These are phyloP conservation scores for Caenorhabditis doughertyi DNA, from an alignment of 2,888 invertebrate species.

Conservation along the genomic window DNA sequence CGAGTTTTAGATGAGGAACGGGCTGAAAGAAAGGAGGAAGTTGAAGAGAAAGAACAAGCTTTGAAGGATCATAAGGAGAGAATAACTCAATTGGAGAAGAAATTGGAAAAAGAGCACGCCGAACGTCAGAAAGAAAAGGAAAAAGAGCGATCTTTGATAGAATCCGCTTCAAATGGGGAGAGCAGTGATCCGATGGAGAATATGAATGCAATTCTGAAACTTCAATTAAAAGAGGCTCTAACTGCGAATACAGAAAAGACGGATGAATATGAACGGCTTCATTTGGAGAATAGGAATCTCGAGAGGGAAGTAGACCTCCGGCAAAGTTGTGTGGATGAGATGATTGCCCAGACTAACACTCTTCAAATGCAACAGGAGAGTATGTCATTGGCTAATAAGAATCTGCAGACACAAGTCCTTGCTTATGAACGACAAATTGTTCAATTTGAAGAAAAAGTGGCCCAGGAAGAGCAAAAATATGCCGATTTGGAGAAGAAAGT, in stretches of 20 bases:
- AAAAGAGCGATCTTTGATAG: background rate
- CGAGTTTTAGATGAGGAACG: slow-evolving; percentile 10
- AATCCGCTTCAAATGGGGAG: background rate
- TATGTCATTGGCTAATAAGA: slow-evolving; percentile 22
- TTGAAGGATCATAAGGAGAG: slow-evolving; percentile 9
- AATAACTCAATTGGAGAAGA: background rate
- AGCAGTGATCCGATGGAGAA: background rate
- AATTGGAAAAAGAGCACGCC: slow-evolving; percentile 6
- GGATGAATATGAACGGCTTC: slow-evolving; percentile 70
- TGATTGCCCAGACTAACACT: slow-evolving; percentile 70
- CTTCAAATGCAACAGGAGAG: slow-evolving; percentile 69
- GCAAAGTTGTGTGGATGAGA: slow-evolving; percentile 72
- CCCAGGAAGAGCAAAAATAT: background rate
- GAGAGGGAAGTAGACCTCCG: slow-evolving; percentile 65
- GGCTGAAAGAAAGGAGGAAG: slow-evolving; percentile 1
- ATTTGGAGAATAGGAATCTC: slow-evolving; percentile 55
- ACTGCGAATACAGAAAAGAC: slow-evolving; percentile 70
- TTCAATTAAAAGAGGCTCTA: slow-evolving; percentile 69
- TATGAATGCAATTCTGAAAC: background rate
- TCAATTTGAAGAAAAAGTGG: slow-evolving; percentile 42
- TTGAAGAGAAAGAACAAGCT: background rate
- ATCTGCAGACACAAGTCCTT: slow-evolving; percentile 21
- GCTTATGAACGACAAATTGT: slow-evolving; percentile 46
- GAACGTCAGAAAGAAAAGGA: background rate
- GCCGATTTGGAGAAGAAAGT: slow-evolving; percentile 29